A percentile compares a stretch with the other conserved stretches of the same genome.
Evolutionary conservation across 2,888 invertebrate genomes (phyloP).

Genomic region (Nephrotoma flavescens): DNA sequence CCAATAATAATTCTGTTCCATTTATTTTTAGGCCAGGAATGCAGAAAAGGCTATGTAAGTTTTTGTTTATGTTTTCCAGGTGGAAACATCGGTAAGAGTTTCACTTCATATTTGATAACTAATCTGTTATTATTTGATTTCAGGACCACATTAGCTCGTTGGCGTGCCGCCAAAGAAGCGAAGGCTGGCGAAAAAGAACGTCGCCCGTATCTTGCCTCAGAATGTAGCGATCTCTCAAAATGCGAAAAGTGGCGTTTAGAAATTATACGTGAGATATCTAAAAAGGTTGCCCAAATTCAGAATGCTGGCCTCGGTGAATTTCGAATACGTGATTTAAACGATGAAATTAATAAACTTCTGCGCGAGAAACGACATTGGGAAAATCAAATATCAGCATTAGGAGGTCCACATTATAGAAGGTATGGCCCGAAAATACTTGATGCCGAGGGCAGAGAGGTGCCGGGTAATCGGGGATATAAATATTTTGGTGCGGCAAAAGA

Average conservation of each 20-base stretch:
- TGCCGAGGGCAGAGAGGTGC: constrained; percentile 90
- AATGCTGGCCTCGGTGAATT: constrained; percentile 99
- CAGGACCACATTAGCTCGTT: constrained; percentile 91
- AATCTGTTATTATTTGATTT: background rate
- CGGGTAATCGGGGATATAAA: constrained; percentile 91
- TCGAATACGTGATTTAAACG: constrained; percentile 92
- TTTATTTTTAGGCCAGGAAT: constrained; percentile 68
- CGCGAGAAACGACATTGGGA: constrained; percentile 98
- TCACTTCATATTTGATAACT: background rate
- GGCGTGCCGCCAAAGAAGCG: constrained; percentile 92
- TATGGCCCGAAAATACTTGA: constrained; percentile 89
- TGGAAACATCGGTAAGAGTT: no score
- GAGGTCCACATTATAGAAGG: constrained; percentile 86
- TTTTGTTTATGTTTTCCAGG: constrained; percentile 8
- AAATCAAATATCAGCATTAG: constrained; percentile 84
- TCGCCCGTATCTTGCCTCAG: constrained; percentile 86
- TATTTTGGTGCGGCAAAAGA: constrained; percentile 98
- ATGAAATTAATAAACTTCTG: constrained; percentile 96
- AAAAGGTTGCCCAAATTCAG: constrained; percentile 98
- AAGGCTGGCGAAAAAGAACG: constrained; percentile 78
- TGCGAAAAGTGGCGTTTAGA: constrained; percentile 95
- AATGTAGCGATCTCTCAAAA: constrained; percentile 81
- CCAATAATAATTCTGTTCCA: background rate
- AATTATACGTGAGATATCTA: constrained; percentile 92
- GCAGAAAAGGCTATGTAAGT: constrained; percentile 96